Evolutionary conservation across 2,888 invertebrate species (phyloP).

Genomic region (Clitarchus hookeri): DNA sequence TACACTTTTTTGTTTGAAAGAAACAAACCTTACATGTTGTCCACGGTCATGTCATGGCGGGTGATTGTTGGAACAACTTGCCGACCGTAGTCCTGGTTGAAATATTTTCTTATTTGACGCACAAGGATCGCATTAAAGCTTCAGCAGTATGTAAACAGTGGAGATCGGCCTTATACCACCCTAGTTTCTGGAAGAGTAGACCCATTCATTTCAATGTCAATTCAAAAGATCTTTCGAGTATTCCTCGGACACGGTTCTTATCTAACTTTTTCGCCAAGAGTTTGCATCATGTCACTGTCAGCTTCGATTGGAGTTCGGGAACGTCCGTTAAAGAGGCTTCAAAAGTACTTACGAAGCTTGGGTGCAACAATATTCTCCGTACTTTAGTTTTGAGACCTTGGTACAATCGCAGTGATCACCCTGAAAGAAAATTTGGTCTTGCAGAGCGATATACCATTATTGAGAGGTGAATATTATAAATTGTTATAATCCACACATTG

Average conservation of each 20-base stretch:
- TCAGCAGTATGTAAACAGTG: conserved; percentile 62
- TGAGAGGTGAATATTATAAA: conserved; percentile 26
- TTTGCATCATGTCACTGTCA: conserved; percentile 54
- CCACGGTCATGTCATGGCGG: conserved; percentile 21
- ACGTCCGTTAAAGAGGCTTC: conserved; percentile 50
- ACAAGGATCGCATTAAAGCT: conserved; percentile 58
- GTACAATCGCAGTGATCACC: conserved; percentile 50
- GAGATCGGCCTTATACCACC: conserved; percentile 58
- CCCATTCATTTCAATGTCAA: conserved; percentile 52
- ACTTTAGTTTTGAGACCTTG: conserved; percentile 53
- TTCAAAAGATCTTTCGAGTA: conserved; percentile 51
- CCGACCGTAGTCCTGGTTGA: conserved; percentile 56
- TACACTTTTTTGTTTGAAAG: too few relatives aligned
- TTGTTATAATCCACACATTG: too few relatives aligned
- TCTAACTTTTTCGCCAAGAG: conserved; percentile 53
- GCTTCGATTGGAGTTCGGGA: conserved; percentile 52
- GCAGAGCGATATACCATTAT: background rate
- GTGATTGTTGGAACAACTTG: conserved; percentile 52
- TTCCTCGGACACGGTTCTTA: conserved; percentile 52
- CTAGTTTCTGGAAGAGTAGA: conserved; percentile 54
- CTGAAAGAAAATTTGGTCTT: conserved; percentile 41
- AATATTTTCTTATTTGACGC: conserved; percentile 58
- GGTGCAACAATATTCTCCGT: conserved; percentile 52
- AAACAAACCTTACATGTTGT: too few relatives aligned
- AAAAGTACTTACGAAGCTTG: conserved; percentile 51